phyloP scores from a whole-genome alignment of 2,113 vertebrate species.

The Anolis sagrei region DNA sequence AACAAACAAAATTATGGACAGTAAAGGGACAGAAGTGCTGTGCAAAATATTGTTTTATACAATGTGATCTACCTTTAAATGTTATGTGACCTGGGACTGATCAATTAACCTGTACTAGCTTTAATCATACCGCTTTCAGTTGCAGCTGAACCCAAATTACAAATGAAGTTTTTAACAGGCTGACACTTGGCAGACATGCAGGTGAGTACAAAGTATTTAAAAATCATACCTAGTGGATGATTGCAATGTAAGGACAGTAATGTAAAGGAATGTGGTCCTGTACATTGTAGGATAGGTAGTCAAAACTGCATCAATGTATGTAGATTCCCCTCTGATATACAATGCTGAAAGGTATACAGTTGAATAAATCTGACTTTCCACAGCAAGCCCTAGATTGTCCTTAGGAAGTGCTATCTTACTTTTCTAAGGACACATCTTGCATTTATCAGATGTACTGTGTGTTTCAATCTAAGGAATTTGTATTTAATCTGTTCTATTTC shows the following conservation, averaged over 20 bases:
- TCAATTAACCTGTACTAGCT: not conserved
- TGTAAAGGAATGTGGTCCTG: not conserved
- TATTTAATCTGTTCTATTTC: not conserved
- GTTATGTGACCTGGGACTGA: not conserved
- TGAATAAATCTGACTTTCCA: not conserved
- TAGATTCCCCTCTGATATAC: not conserved
- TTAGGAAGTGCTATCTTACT: not conserved
- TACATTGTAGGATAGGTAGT: not conserved
- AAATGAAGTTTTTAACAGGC: not conserved
- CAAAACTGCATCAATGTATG: not conserved
- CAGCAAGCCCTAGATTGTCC: not conserved
- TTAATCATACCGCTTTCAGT: not conserved
- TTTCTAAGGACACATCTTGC: not conserved
- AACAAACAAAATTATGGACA: not conserved
- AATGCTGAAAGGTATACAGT: not conserved
- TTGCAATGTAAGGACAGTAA: not conserved
- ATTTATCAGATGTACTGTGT: not conserved
- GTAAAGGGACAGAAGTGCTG: not conserved
- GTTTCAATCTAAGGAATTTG: not conserved
- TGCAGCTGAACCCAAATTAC: not conserved
- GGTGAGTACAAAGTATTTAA: not conserved
- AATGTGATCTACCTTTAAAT: not conserved
- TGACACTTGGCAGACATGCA: not conserved
- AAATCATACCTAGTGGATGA: not conserved
- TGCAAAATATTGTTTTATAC: not conserved